These are phyloP conservation scores for Cyphomyrmex costatus DNA, from an alignment of 1,140 invertebrate genomes.

Conservation along the genomic window DNA sequence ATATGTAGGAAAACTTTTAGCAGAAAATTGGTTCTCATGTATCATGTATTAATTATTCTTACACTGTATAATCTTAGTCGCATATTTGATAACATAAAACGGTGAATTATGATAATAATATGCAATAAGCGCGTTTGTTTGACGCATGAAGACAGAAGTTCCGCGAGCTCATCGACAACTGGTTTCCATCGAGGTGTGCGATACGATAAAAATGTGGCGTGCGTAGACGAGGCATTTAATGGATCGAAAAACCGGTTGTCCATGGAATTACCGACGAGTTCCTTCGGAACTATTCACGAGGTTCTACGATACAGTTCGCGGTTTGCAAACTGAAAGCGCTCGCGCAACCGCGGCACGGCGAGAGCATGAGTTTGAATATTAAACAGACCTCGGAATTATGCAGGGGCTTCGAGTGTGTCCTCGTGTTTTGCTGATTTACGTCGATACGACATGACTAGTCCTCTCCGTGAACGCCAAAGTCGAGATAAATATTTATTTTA, in stretches of 20 bases:
- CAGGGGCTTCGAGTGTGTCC: constrained; percentile 37
- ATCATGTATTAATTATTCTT: background rate
- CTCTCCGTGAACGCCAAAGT: background rate
- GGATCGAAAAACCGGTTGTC: constrained; percentile 72
- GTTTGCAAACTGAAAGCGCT: constrained; percentile 29
- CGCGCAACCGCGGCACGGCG: background rate
- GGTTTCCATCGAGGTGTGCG: background rate
- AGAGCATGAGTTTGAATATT: constrained; percentile 62
- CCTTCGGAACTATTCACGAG: constrained; percentile 55
- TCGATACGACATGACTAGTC: constrained; percentile 24
- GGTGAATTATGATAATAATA: background rate
- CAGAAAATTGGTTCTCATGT: background rate
- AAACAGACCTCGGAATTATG: constrained; percentile 68
- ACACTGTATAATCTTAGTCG: background rate
- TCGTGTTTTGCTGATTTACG: constrained; percentile 41
- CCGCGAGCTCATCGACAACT: constrained; percentile 22
- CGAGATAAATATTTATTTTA: constrained; percentile 48
- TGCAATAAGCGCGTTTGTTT: background rate
- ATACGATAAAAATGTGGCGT: constrained; percentile 41
- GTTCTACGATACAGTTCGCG: constrained; percentile 51
- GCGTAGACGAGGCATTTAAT: constrained; percentile 66
- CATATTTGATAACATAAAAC: constrained; percentile 16
- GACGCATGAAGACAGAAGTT: background rate
- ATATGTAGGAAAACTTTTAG: background rate
- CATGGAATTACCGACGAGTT: constrained; percentile 55